Percentiles rank a stretch among this genome's conserved stretches.
Conservation (phyloP, 2,888 invertebrate genomes). For the Barypeithes pellucidus region DNA sequence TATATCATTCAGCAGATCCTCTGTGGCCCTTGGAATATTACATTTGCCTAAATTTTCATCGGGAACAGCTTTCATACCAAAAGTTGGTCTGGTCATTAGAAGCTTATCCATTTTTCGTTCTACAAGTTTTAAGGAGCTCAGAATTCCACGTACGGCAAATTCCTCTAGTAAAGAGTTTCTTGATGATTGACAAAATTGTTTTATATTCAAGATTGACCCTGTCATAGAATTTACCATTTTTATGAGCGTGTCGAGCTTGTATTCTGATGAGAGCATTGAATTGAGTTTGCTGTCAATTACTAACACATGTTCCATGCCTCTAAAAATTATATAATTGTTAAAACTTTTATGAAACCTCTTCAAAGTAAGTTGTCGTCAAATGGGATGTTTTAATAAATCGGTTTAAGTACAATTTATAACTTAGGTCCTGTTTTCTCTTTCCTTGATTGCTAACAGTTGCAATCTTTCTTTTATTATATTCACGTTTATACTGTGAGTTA, state of each 20-base stretch:
- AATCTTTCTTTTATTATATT: too few species aligned
- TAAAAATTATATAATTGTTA: constrained; percentile 57
- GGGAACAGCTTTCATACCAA: constrained; percentile 54
- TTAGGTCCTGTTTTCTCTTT: too few species aligned
- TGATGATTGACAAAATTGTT: constrained; percentile 37
- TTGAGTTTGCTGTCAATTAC: constrained; percentile 65
- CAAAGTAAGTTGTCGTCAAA: too few species aligned
- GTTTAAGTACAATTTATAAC: too few species aligned
- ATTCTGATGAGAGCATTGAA: constrained; percentile 64
- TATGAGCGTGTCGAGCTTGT: constrained; percentile 61
- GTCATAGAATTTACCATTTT: constrained; percentile 58
- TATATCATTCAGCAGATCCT: constrained; percentile 67
- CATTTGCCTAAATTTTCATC: constrained; percentile 63
- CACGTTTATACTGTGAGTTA: too few species aligned
- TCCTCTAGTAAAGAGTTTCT: constrained; percentile 66
- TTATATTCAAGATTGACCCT: constrained; percentile 49
- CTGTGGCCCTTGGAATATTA: constrained; percentile 64
- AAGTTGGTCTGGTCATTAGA: constrained; percentile 55
- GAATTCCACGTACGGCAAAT: constrained; percentile 68
- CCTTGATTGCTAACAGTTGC: too few species aligned
- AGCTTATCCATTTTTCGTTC: constrained; percentile 67
- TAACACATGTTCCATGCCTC: constrained; percentile 68
- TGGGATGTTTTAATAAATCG: too few species aligned
- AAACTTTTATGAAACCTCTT: too few species aligned
- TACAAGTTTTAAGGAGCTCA: constrained; percentile 67